phyloP scores from a whole-genome alignment of 2,888 invertebrate species.

The Eupithecia vulgata region DNA sequence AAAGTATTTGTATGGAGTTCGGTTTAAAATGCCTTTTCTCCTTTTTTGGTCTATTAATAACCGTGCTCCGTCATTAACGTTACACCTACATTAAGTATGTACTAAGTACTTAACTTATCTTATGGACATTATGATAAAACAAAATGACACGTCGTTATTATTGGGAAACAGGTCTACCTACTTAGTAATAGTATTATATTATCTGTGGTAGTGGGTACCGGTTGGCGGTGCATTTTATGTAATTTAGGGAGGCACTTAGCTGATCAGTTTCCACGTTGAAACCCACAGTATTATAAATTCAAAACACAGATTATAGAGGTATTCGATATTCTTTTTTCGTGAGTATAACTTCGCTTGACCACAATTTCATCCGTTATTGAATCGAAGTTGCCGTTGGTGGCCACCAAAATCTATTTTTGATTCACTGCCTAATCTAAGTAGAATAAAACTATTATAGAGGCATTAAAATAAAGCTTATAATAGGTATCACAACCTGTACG shows the following conservation, averaged over 20 bases:
- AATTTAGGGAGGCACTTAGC: background rate
- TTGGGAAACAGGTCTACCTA: background rate
- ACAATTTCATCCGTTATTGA: no score
- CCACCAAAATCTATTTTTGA: no score
- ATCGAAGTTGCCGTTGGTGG: no score
- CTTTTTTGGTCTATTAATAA: no score
- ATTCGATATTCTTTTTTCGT: background rate
- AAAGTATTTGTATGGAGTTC: no score
- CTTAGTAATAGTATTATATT: no score
- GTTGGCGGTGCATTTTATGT: background rate
- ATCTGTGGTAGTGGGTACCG: background rate
- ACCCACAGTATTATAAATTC: background rate
- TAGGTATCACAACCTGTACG: no score
- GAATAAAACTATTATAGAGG: no score
- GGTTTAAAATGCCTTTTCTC: no score
- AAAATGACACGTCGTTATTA: conserved; percentile 2
- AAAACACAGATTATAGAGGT: background rate
- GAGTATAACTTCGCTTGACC: background rate
- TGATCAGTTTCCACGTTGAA: background rate
- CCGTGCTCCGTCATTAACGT: conserved; percentile 1
- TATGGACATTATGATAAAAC: conserved; percentile 1
- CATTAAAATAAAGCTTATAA: no score
- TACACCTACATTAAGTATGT: background rate
- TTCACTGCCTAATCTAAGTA: no score
- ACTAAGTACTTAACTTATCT: background rate